Base-by-base conservation (phyloP, 2,888 invertebrate genomes). In the Orthosia gothica region DNA sequence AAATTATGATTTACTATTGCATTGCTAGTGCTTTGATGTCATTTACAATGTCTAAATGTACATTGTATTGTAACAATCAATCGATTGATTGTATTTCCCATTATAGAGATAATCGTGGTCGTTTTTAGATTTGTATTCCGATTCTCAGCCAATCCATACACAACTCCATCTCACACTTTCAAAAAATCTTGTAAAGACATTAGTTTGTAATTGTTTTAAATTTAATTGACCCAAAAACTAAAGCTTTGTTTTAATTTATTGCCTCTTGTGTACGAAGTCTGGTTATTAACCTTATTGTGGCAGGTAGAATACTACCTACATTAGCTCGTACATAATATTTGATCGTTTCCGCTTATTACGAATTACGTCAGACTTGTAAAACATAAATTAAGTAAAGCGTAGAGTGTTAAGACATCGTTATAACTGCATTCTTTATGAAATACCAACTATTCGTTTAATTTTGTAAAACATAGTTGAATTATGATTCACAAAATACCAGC, bases 1-100 rank as follows among this genome's bases (percentile, higher is more conserved):
- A 89, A 88, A 90, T 88, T 88, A 87, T 88, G 86, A 90, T 89
- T 88, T 86, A 87, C 84, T 87, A 85, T 84, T 89, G 81, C 85
- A 85, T 81, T 87, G 86, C 76, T 79, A 81, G 78, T 68, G 70
- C 76, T 80, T 81, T 79, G 74, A 83, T 81, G 85, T 83, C 76
- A 83, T 84, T 81, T 81, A 79, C 77, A 78, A 81, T 78, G 70
- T 73, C 61, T 76, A 76, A 81, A 81, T 81, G 67, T 70, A 58
- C 79, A 81, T 84, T 86, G 84, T 87, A 70, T 76, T 71, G 59
- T 67, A 76, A 77, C 71, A 83, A 79, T 76, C 68, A 79, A 82
- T 69, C 66, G 40, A 81, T 87, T 80, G 72, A 70, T 71, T 73
- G 70, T 74, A 85, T 75, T 82, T 75, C 63, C 54, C 58, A 18